Evolutionary conservation across 2,797 vertebrate genomes (phyloP), one percentile per base, ranked within the genome.

Genomic region (Rallus crepitans): DNA sequence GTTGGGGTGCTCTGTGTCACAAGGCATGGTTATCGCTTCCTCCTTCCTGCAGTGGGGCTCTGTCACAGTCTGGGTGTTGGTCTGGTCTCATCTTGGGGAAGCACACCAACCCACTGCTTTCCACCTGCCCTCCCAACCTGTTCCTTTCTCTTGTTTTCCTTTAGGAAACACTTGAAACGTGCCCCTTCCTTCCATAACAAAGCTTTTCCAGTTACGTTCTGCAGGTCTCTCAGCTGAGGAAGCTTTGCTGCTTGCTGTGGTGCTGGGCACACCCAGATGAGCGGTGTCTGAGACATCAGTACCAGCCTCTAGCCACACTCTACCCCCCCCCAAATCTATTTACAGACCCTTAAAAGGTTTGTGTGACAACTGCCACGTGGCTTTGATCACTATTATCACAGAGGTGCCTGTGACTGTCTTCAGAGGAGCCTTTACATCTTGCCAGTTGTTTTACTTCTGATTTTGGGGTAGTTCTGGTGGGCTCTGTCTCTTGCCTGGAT

Each of bases 291-390:
- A 77, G 35, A 23, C 35, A 30, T 33, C 52, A 27, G 40, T 27
- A n/a, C 12, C 23, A 25, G 59, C 20, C 14, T 50, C 40, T 56
- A 8, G 0, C 1, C 60, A 37, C 9, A 3, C 12, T 48, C 21
- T 10, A 11, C 47, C 47, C 23, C 23, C 48, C 12, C 48, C 11
- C 11, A 63, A 68, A 63, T 60, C 45, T 55, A 7, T 48, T 78
- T 40, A 19, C 8, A 25, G 9, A 31, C 31, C 24, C 15, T 13
- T 11, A 8, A 56, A 76, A 65, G 23, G 10, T 61, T n/a, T 65
- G 19, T 65, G 21, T 78, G 81, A 56, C 23, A 13, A 23, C 19
- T 39, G 45, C 65, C 2, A 0, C 2, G 33, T 82, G 80, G 75
- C 76, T 63, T 37, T 19, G 25, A 5, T 21, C n/a, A 5, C 30